Conservation (phyloP, 2,888 invertebrate genomes). For the Xanthostigma xanthostigma region DNA sequence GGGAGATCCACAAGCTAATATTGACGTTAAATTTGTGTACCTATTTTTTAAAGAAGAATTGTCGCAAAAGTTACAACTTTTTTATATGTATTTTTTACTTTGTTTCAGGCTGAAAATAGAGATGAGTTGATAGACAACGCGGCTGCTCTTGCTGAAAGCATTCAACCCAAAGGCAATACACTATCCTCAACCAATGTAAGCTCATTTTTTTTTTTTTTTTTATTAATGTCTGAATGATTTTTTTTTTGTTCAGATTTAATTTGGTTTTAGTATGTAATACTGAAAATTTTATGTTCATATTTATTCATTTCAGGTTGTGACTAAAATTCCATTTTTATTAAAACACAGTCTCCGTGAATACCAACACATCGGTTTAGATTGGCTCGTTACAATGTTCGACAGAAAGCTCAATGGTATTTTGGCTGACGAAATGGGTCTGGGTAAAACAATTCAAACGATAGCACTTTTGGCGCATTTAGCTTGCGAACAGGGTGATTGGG, state of each 20-base stretch:
- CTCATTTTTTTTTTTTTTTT: conserved; percentile 9
- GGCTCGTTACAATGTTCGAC: conserved; percentile 93
- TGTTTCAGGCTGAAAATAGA: conserved; percentile 32
- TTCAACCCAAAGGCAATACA: conserved; percentile 97
- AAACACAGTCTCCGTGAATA: conserved; percentile 86
- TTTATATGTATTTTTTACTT: not conserved
- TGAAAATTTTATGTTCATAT: conserved; percentile 8
- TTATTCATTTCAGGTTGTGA: conserved; percentile 52
- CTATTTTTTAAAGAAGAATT: too few relatives aligned
- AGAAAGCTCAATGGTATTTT: conserved; percentile 90
- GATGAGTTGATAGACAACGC: conserved; percentile 78
- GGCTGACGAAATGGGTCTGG: conserved; percentile 94
- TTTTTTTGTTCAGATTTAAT: not conserved
- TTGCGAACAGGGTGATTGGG: conserved; percentile 88
- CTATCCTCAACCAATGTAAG: conserved; percentile 78
- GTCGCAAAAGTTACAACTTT: too few relatives aligned
- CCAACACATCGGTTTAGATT: conserved; percentile 93
- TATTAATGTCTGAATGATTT: not conserved
- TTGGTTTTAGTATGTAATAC: not conserved
- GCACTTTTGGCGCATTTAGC: conserved; percentile 88
- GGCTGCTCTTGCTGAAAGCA: conserved; percentile 84
- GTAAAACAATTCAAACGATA: conserved; percentile 95
- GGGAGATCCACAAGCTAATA: too few relatives aligned
- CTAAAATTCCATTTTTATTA: conserved; percentile 83
- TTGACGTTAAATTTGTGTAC: too few relatives aligned